Evolutionary conservation across 2,797 vertebrate species (phyloP).

Genomic region (Pteronotus mesoamericanus): DNA sequence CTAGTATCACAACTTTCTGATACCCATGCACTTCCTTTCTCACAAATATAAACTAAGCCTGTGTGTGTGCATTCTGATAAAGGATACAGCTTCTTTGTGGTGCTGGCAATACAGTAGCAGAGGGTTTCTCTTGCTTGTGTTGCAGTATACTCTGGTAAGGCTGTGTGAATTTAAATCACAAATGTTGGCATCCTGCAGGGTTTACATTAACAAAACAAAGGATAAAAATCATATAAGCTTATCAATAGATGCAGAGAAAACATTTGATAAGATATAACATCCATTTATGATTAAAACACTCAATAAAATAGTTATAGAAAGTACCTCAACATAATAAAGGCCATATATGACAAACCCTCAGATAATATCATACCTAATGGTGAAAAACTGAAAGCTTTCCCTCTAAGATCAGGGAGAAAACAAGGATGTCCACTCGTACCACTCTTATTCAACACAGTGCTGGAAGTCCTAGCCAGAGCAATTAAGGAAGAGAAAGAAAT

Average conservation of each 20-base stretch:
- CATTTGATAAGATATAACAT: neutral
- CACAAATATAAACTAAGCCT: neutral
- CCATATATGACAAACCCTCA: neutral
- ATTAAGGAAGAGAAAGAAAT: neutral
- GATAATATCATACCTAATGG: neutral
- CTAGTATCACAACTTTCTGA: neutral
- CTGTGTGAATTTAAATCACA: neutral
- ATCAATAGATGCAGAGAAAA: neutral
- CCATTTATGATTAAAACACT: neutral
- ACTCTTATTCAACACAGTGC: neutral
- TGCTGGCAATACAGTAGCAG: neutral
- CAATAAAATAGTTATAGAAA: neutral
- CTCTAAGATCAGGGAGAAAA: neutral
- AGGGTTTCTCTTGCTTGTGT: neutral
- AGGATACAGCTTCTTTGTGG: neutral
- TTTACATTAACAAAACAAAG: neutral
- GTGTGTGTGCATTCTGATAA: neutral
- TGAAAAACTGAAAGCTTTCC: neutral
- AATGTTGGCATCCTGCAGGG: neutral
- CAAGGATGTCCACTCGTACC: neutral
- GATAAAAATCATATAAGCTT: no score
- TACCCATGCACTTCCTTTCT: neutral
- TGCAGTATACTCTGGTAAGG: neutral
- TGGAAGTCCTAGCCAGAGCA: neutral
- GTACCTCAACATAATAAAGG: neutral